phyloP scores from a whole-genome alignment of 2,113 vertebrate genomes.

The Bujurquina vittata region DNA sequence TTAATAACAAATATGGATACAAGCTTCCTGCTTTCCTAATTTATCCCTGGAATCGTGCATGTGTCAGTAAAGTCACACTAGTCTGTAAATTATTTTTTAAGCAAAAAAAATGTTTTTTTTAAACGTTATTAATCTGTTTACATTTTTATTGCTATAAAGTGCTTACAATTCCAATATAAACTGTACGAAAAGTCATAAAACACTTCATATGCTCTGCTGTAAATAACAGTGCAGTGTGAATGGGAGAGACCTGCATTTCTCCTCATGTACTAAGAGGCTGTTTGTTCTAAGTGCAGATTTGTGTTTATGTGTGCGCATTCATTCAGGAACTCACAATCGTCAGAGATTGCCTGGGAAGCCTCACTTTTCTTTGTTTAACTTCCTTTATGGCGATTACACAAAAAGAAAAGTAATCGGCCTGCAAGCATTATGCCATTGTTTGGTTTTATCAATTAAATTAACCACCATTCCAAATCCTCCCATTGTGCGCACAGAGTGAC shows the following conservation, averaged over 20 bases:
- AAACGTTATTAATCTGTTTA: not conserved
- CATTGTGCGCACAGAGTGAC: conserved; percentile 61
- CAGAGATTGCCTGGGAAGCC: conserved; percentile 61
- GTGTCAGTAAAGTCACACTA: not conserved
- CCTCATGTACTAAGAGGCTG: conserved; percentile 18
- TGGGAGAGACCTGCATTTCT: not conserved
- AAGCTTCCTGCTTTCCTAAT: not conserved
- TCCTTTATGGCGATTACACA: conserved; percentile 71
- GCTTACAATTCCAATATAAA: accelerated
- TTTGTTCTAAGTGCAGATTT: conserved; percentile 26
- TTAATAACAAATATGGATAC: not conserved
- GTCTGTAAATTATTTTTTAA: not conserved
- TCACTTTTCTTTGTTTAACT: conserved; percentile 70
- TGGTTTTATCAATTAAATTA: conserved; percentile 80
- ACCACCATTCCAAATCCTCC: conserved; percentile 82
- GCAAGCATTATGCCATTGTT: conserved; percentile 72
- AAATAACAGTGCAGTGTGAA: not conserved
- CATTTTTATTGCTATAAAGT: not conserved
- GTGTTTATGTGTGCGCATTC: conserved; percentile 29
- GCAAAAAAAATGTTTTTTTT: not conserved
- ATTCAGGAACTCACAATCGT: conserved; percentile 31
- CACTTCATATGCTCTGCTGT: not conserved
- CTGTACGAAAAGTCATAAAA: not conserved
- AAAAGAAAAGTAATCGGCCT: conserved; percentile 72
- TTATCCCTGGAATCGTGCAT: not conserved